phyloP scores from a whole-genome alignment of 2,888 invertebrate genomes.

The Pantelozetes paolii region DNA sequence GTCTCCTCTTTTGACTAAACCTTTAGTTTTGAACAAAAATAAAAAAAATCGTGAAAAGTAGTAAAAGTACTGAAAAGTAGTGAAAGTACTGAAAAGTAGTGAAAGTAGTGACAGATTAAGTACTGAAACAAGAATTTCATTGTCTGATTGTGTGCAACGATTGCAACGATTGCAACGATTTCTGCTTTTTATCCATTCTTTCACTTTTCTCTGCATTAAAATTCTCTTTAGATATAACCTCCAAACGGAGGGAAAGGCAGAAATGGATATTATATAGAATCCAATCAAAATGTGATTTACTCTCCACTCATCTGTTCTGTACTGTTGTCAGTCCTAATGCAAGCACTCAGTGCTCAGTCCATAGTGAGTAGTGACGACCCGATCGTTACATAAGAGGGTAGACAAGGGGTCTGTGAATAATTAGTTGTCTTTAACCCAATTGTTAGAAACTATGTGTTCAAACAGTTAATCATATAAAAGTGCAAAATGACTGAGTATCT shows the following conservation, averaged over 20 bases:
- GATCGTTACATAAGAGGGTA: no score
- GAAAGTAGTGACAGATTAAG: constrained; percentile 18
- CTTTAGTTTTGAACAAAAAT: not conserved
- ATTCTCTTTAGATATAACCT: constrained; percentile 16
- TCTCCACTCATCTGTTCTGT: not conserved
- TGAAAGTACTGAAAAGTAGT: no score
- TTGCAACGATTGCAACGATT: no score
- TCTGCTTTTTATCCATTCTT: not conserved
- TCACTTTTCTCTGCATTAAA: not conserved
- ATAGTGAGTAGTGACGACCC: not conserved
- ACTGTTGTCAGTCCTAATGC: constrained; percentile 22
- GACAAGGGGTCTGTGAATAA: no score
- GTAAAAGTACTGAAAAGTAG: no score
- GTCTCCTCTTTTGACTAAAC: not conserved
- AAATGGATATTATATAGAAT: constrained; percentile 30
- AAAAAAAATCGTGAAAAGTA: no score
- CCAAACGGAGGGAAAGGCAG: not conserved
- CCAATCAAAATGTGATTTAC: constrained; percentile 32
- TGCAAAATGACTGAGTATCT: no score
- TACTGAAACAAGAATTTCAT: not conserved
- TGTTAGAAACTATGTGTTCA: no score
- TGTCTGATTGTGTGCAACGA: not conserved
- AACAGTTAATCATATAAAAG: no score
- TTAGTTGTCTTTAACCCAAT: no score
- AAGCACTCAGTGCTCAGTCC: not conserved